phyloP scores from a whole-genome alignment of 2,797 vertebrate genomes.

The Gymnoscopelus microlampas region DNA sequence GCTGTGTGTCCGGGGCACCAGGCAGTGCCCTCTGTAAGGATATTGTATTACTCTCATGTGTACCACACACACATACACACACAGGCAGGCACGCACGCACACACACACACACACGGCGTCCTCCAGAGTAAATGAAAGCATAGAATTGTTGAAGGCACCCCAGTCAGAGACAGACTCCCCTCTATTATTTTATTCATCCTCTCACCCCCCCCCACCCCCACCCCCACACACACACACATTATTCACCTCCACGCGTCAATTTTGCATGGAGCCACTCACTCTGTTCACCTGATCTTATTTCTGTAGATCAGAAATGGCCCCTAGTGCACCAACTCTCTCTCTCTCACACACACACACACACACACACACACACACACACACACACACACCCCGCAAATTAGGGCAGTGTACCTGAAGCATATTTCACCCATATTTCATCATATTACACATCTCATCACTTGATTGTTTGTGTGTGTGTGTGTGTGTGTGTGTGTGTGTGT shows the following conservation, averaged over 20 bases:
- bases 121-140: slow-evolving; percentile 82
- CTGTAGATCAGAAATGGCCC: slow-evolving; percentile 69
- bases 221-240: slow-evolving; percentile 15
- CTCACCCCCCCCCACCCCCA: slow-evolving; percentile 48
- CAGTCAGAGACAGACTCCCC: slow-evolving; percentile 71
- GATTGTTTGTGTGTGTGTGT: slow-evolving; percentile 34
- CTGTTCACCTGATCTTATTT: slow-evolving; percentile 67
- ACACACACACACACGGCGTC: slow-evolving; percentile 53
- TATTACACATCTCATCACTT: slow-evolving; percentile 51
- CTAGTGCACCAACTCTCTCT: slow-evolving; percentile 55
- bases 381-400: background rate
- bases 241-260: slow-evolving; percentile 76
- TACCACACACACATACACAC: slow-evolving; percentile 33
- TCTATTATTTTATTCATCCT: slow-evolving; percentile 83
- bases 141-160: slow-evolving; percentile 82
- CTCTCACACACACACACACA: slow-evolving; percentile 50
- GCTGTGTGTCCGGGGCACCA: slow-evolving; percentile 73
- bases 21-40: slow-evolving; percentile 76
- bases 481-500: slow-evolving; percentile 27
- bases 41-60: slow-evolving; percentile 69
- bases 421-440: slow-evolving; percentile 79
- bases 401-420: slow-evolving; percentile 64
- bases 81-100: slow-evolving; percentile 25
- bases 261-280: slow-evolving; percentile 76
- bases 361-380: background rate